These are phyloP conservation scores for Pelochelys cantorii DNA, from an alignment of 2,797 vertebrate genomes.

Conservation along the genomic window DNA sequence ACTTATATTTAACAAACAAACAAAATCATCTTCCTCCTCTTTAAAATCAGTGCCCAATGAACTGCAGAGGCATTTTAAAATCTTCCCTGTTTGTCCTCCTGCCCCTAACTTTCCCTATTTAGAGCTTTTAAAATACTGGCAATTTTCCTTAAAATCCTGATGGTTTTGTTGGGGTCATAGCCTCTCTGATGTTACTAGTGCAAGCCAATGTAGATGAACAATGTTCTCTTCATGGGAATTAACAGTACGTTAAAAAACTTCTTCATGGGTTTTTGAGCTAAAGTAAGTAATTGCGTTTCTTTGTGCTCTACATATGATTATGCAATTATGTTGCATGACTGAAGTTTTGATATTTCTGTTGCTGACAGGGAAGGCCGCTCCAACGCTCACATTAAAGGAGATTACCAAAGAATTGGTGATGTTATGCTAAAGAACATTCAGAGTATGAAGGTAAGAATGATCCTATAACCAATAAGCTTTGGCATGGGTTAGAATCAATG, in stretches of 20 bases:
- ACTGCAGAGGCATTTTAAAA: background rate
- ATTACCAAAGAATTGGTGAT: conserved; percentile 96
- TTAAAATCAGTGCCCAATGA: background rate
- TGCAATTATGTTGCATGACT: conserved; percentile 31
- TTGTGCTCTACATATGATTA: conserved; percentile 2
- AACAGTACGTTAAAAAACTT: background rate
- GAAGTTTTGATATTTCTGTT: conserved; percentile 57
- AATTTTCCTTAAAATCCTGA: conserved; percentile 29
- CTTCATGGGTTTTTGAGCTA: rapidly evolving
- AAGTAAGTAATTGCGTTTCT: background rate
- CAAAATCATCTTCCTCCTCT: background rate
- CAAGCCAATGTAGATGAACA: background rate
- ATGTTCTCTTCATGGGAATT: background rate
- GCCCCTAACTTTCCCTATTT: background rate
- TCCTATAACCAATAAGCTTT: conserved; percentile 24
- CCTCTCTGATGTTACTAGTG: background rate
- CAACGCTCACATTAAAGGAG: conserved; percentile 94
- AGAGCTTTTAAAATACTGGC: background rate
- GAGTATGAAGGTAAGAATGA: conserved; percentile 89
- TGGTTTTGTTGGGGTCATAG: conserved; percentile 2
- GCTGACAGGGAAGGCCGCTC: conserved; percentile 93
- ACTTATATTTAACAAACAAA: background rate
- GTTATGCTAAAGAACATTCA: conserved; percentile 95
- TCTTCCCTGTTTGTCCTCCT: background rate
- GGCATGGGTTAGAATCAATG: rapidly evolving